A percentile compares a stretch with the other conserved stretches of the same genome.
These are phyloP conservation scores for Pammene aurita DNA, from an alignment of 2,888 invertebrate genomes.

Conservation along the genomic window DNA sequence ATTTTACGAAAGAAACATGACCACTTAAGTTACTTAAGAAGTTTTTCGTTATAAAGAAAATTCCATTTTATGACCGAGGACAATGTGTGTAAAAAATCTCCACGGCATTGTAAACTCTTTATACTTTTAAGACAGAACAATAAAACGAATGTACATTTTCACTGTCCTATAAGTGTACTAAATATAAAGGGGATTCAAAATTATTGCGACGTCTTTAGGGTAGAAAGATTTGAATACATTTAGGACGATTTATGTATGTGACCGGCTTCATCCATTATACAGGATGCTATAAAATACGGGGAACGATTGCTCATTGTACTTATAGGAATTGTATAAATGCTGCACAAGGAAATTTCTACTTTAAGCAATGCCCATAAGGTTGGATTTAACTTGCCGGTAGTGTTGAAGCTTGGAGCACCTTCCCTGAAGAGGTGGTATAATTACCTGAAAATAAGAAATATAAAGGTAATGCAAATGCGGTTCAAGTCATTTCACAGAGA, in stretches of 20 bases:
- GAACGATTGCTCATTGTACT: slow-evolving; percentile 30
- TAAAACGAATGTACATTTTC: slow-evolving; percentile 34
- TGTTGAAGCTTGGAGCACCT: background rate
- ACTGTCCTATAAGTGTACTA: slow-evolving; percentile 39
- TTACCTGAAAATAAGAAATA: slow-evolving; percentile 22
- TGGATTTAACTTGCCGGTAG: background rate
- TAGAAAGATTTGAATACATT: slow-evolving; percentile 43
- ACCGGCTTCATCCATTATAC: slow-evolving; percentile 39
- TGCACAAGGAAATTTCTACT: background rate
- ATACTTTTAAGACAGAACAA: slow-evolving; percentile 37
- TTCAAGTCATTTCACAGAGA: slow-evolving; percentile 5
- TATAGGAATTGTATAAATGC: slow-evolving; percentile 6
- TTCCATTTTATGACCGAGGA: slow-evolving; percentile 18
- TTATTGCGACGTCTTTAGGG: slow-evolving; percentile 42
- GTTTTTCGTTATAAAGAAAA: slow-evolving; percentile 21
- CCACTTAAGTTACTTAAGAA: background rate
- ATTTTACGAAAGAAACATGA: slow-evolving; percentile 12
- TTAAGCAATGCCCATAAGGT: background rate
- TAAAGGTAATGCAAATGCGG: background rate
- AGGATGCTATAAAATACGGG: slow-evolving; percentile 42
- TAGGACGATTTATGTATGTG: slow-evolving; percentile 44
- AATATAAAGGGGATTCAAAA: slow-evolving; percentile 42
- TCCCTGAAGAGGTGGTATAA: background rate
- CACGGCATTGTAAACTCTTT: slow-evolving; percentile 31
- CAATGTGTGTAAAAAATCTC: slow-evolving; percentile 31